Conservation (phyloP, 2,797 vertebrate genomes). For the Rhinatrema bivittatum region DNA sequence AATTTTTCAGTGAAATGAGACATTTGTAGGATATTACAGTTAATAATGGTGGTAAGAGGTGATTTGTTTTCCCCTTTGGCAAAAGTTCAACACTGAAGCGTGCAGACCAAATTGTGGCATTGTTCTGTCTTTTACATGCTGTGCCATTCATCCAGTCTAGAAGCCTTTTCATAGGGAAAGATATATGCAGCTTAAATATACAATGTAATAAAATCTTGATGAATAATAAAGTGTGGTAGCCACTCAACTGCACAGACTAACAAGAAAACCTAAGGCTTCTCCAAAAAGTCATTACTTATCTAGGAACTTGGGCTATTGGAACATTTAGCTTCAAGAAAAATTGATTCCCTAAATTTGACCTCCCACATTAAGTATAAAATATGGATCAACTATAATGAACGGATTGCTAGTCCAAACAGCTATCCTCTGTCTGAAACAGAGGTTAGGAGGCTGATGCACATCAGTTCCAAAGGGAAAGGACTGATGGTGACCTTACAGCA, state of each 20-base stretch:
- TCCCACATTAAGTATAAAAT: constrained; percentile 86
- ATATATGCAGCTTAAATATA: constrained; percentile 42
- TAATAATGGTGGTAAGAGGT: constrained; percentile 17
- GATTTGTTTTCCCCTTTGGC: constrained; percentile 19
- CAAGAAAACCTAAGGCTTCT: constrained; percentile 41
- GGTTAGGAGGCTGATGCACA: constrained; percentile 57
- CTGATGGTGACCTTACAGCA: constrained; percentile 63
- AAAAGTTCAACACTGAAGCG: constrained; percentile 1
- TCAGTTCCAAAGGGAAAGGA: constrained; percentile 48
- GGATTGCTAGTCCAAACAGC: constrained; percentile 53
- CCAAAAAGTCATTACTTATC: constrained; percentile 58
- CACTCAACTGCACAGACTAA: constrained; percentile 55
- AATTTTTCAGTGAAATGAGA: not conserved
- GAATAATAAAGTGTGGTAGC: constrained; percentile 57
- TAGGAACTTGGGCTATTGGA: constrained; percentile 57
- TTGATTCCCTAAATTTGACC: constrained; percentile 72
- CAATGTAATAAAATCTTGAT: constrained; percentile 62
- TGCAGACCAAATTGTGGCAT: constrained; percentile 34
- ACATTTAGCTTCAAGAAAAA: constrained; percentile 83
- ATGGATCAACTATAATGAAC: constrained; percentile 74
- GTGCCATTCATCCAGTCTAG: constrained; percentile 51
- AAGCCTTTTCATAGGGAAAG: constrained; percentile 39
- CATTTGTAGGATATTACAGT: not conserved
- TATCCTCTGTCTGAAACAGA: constrained; percentile 51
- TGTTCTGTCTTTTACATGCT: constrained; percentile 54